These are phyloP conservation scores for Chloroclystis v-ata DNA, from an alignment of 2,888 invertebrate species.

Conservation along the genomic window DNA sequence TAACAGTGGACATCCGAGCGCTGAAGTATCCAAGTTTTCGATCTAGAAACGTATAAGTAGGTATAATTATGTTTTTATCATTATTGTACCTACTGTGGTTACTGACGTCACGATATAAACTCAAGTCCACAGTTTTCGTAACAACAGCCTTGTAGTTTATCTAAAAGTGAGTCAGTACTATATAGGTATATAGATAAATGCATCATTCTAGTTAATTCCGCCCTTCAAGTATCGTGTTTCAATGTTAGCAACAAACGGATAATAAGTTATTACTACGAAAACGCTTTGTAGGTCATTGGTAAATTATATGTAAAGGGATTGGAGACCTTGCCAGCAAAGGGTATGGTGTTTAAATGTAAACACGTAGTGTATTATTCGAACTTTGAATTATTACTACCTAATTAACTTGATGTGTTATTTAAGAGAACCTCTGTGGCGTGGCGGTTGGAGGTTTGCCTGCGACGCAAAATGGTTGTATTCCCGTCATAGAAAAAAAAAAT, in stretches of 20 bases:
- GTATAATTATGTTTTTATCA: no score
- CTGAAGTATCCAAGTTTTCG: no score
- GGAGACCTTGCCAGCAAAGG: constrained; percentile 19
- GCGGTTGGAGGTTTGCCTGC: no score
- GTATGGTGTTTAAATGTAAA: background rate
- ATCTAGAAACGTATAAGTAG: no score
- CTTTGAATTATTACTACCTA: no score
- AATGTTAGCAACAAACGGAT: constrained; percentile 38
- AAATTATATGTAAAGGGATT: constrained; percentile 23
- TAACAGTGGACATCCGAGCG: no score
- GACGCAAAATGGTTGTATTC: no score
- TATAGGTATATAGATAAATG: constrained; percentile 29
- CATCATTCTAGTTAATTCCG: constrained; percentile 44
- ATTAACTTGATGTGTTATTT: no score
- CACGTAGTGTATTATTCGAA: constrained; percentile 5
- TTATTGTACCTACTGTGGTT: background rate
- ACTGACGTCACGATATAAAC: background rate
- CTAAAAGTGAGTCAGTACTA: constrained; percentile 54
- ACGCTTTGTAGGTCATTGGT: constrained; percentile 28
- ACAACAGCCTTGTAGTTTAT: constrained; percentile 56
- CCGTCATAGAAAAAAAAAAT: no score
- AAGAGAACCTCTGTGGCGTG: no score
- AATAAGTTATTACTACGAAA: constrained; percentile 29
- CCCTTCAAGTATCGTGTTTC: constrained; percentile 56
- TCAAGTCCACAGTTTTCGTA: constrained; percentile 26